Percentiles rank a stretch among this genome's conserved stretches.
Evolutionary conservation across 2,797 vertebrate genomes (phyloP).

Genomic region (Leucoraja ocellata): DNA sequence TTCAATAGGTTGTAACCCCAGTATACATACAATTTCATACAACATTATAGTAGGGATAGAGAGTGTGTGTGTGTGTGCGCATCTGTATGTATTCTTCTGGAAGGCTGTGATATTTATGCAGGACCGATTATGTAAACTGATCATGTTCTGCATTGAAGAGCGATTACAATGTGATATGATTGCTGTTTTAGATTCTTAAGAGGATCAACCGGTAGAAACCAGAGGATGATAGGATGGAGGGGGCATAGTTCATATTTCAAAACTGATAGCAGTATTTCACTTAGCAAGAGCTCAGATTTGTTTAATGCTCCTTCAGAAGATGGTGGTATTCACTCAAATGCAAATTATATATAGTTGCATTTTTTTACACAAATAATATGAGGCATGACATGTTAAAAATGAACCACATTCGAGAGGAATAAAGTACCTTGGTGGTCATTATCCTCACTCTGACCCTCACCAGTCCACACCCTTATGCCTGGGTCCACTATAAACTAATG

Average conservation of each 20-base stretch:
- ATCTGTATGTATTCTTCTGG: too few relatives aligned
- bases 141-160: neutral
- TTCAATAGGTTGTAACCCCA: neutral
- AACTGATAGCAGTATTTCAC: neutral
- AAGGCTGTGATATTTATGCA: neutral
- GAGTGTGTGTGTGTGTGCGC: too few relatives aligned
- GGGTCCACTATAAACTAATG: neutral
- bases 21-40: neutral
- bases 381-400: neutral
- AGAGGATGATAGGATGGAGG: neutral
- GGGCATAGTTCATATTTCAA: neutral
- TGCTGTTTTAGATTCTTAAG: neutral
- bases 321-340: neutral
- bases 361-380: neutral
- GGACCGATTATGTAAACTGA: neutral
- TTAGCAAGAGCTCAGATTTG: neutral
- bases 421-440: neutral
- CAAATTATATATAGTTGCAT: neutral
- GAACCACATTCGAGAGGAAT: neutral
- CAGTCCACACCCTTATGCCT: neutral
- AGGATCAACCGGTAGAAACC: neutral
- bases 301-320: neutral
- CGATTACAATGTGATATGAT: neutral
- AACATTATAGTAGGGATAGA: neutral
- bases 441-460: neutral